phyloP scores from a whole-genome alignment of 1,140 invertebrate species.

The Lerema accius region DNA sequence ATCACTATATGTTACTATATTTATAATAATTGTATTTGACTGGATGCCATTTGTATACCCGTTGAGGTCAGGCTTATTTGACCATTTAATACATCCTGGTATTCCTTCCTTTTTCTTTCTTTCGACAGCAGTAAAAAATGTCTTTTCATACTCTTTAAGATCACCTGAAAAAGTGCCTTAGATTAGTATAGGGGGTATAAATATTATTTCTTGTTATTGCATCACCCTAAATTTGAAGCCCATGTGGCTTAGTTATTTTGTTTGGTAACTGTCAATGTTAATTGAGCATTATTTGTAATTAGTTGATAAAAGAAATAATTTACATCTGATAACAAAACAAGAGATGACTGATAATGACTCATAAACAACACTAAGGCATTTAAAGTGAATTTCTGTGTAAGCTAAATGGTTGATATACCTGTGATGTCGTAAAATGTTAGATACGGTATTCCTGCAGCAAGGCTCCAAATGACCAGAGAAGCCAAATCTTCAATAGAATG shows the following conservation, averaged over 20 bases:
- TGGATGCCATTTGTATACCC: conserved; percentile 84
- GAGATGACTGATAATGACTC: not conserved
- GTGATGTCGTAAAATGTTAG: conserved; percentile 88
- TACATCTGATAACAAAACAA: not conserved
- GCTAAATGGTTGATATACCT: conserved; percentile 74
- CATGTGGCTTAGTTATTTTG: no score
- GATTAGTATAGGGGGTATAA: not conserved
- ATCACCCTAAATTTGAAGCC: not conserved
- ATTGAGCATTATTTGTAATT: no score
- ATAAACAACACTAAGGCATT: not conserved
- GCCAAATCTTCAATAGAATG: conserved; percentile 75
- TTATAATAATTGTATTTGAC: conserved; percentile 73
- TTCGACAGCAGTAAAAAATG: conserved; percentile 82
- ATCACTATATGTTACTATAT: conserved; percentile 78
- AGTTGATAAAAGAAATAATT: not conserved
- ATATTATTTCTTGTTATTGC: not conserved
- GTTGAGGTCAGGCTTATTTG: conserved; percentile 74
- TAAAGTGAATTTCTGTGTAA: conserved; percentile 34
- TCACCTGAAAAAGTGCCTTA: conserved; percentile 77
- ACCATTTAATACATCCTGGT: conserved; percentile 84
- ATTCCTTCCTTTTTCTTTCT: conserved; percentile 75
- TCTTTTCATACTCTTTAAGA: conserved; percentile 82
- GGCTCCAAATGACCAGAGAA: conserved; percentile 86
- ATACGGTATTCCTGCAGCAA: conserved; percentile 85
- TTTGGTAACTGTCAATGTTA: no score